Percentiles rank a stretch among this genome's conserved stretches.
phyloP scores from a whole-genome alignment of 2,797 vertebrate genomes.

The Oreortyx pictus region DNA sequence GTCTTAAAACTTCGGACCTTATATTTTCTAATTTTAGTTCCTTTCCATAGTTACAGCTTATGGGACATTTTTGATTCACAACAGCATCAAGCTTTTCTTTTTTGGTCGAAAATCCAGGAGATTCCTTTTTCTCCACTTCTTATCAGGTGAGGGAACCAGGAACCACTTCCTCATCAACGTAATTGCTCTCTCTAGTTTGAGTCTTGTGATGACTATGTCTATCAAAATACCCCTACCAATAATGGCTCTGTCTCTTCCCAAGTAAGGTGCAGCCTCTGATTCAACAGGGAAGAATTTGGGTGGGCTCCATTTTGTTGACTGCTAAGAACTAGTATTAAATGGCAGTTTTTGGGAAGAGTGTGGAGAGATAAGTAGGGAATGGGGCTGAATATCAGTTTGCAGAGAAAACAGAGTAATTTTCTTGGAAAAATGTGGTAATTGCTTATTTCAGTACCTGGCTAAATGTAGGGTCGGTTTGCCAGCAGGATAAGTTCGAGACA shows the following conservation, averaged over 20 bases:
- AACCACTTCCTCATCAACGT: background rate
- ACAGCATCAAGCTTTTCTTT: background rate
- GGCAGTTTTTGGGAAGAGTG: background rate
- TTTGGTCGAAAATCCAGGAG: background rate
- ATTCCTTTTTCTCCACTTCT: background rate
- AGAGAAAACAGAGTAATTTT: background rate
- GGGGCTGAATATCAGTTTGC: background rate
- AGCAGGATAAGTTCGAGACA: background rate
- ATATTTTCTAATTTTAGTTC: background rate
- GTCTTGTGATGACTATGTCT: background rate
- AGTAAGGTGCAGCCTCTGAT: background rate
- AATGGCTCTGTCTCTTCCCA: background rate
- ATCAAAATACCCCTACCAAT: background rate
- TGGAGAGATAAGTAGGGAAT: background rate
- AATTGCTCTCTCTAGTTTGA: background rate
- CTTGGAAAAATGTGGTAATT: background rate
- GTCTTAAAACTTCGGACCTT: background rate
- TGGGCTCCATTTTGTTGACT: background rate
- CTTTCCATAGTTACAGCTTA: background rate
- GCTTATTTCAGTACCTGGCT: background rate
- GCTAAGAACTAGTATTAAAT: background rate
- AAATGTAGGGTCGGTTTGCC: background rate
- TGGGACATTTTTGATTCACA: background rate
- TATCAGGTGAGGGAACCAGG: background rate
- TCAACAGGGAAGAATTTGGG: background rate